Evolutionary conservation across 64 coral and sea anemone genomes (phyloP), one percentile per base, ranked within the genome.

Genomic region (Hydrozoanthus tunicans): DNA sequence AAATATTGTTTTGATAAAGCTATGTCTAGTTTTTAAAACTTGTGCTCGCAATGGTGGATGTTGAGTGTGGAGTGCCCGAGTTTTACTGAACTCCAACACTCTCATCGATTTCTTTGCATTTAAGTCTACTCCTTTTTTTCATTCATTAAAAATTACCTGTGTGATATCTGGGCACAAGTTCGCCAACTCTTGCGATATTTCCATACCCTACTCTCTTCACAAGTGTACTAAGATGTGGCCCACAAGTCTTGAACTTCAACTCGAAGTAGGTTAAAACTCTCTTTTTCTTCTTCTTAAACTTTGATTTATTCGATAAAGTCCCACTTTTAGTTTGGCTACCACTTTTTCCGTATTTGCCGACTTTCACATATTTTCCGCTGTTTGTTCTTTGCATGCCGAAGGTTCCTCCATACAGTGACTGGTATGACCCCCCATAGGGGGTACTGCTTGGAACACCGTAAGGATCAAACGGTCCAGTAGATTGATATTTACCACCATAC

Each of bases 231-330:
- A 88, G 69, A 11, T 88, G 69, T 13, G 68, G 5, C 1, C 11
- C 84, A 5, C 84, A 88, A 12, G 55, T 88, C 70, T 58, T 88
- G 25, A 88, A 88, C 68, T 88, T 88, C 24, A 88, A 61, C 68
- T 74, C 73, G 56, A 88, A 88, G 60, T 88, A 88, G 2, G 84
- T 58, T 55, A 88, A 59, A 17, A 88, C 84, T 88, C 84, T 58
- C 56, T 7, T 82, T 32, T 82, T 82, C 80, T 82, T 75, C 56
- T 59, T 88, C 17, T 59, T 71, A 5, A 55, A 57, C 54, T 86
- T 73, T 56, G 53, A 58, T 86, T 73, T 86, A 11, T 58, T 70
- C 12, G 83, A 55, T 54, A n/a, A 5, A 73, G 12, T 53, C 13
- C 56, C 69, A 60, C 68, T 25, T 56, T 59, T 88, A 17, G 24